phyloP scores from a whole-genome alignment of 2,797 vertebrate genomes.

The Crotalus adamanteus region DNA sequence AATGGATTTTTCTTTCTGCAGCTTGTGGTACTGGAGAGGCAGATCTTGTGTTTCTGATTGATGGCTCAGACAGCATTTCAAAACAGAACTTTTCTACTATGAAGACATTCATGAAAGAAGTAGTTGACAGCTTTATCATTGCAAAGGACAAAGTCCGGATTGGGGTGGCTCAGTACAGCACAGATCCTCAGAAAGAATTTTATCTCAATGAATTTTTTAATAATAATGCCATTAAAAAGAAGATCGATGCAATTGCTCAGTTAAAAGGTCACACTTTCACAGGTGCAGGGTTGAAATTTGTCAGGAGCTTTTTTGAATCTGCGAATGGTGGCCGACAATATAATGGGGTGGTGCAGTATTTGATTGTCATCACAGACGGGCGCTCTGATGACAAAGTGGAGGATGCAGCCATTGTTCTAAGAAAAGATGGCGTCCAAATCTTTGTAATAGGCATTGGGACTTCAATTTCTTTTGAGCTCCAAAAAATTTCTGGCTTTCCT shows the following conservation, averaged over 20 bases:
- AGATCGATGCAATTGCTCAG: slow-evolving; percentile 65
- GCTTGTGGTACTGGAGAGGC: slow-evolving; percentile 73
- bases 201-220: slow-evolving; percentile 67
- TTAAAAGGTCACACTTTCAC: slow-evolving; percentile 58
- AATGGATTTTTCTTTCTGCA: slow-evolving; percentile 44
- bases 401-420: slow-evolving; percentile 64
- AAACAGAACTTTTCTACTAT: slow-evolving; percentile 64
- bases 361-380: slow-evolving; percentile 83
- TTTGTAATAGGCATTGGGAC: slow-evolving; percentile 77
- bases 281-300: slow-evolving; percentile 69
- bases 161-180: slow-evolving; percentile 81
- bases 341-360: slow-evolving; percentile 69
- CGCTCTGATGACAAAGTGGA: slow-evolving; percentile 69
- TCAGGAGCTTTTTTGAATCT: slow-evolving; percentile 71
- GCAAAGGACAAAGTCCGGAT: slow-evolving; percentile 65
- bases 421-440: slow-evolving; percentile 64
- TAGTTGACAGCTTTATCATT: slow-evolving; percentile 72
- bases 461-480: slow-evolving; percentile 66
- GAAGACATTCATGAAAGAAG: slow-evolving; percentile 73
- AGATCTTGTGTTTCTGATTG: slow-evolving; percentile 82
- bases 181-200: slow-evolving; percentile 68
- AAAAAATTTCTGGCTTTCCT: slow-evolving; percentile 69
- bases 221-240: slow-evolving; percentile 38
- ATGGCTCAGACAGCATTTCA: slow-evolving; percentile 76
- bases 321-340: slow-evolving; percentile 67